Base-by-base conservation (phyloP, 2,113 vertebrate species). In the Festucalex cinctus region DNA sequence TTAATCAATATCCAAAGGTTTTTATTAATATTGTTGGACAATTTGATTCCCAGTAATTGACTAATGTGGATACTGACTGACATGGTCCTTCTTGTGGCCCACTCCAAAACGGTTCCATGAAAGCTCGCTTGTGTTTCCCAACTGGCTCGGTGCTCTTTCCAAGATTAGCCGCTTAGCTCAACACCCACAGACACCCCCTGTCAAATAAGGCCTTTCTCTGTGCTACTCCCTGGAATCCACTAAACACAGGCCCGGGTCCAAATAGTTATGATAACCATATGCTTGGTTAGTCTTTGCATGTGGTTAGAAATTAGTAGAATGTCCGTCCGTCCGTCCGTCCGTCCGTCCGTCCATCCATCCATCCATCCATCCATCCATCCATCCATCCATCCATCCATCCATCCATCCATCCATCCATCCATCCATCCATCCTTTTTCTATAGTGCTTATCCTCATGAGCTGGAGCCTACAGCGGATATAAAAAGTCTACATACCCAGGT, bases 161-260 rank as follows among this genome's bases (percentile, higher is more conserved):
- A 89, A 91, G 91, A 92, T 91, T 87, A 89, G 89, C 91, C 85
- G 84, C 90, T 92, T 86, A 90, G 90, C 88, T 86, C 67, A 10
- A 90, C 91, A 87, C 92, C 91, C 90, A 92, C 92, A 83, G 63
- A 70, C 54, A 6, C 24, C 20, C 20, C 65, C 71, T 69, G 85
- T 91, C 83, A 93, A 93, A 92, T 90, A 89, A 64, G 43, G 70
- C 86, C 86, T 89, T 92, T 93, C 89, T 91, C 85, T 90, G 64
- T n/a, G 49, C 24, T 76, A 62, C 69, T 79, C 5, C 46, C n/a
- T 83, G 87, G 87, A 90, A 89, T 91, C 80, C 79, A 80, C 75
- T 68, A 67, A 81, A 69, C 81, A 81, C 79, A 69, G 78, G 81
- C 85, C 63, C 74, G 61, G 76, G 63, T 70, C 70, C 76, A 89